A percentile compares a stretch with the other conserved stretches of the same genome.
Conservation (phyloP, 2,113 vertebrate species). For the Vulpes vulpes region DNA sequence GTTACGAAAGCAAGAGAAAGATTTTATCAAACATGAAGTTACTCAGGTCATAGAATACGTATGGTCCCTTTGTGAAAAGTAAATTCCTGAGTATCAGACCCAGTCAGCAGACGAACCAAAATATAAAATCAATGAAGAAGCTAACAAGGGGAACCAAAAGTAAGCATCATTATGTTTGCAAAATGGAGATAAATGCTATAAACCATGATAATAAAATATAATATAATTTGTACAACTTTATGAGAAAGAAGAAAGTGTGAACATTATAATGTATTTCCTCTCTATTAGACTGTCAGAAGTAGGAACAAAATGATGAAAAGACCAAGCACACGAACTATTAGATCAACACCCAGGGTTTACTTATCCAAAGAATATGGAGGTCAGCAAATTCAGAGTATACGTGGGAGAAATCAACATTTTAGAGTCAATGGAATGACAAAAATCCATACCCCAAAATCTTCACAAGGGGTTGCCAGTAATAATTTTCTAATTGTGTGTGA, state of each 20-base stretch:
- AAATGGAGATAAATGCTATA: neutral
- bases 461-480: neutral
- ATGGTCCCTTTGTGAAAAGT: neutral
- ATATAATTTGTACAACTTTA: neutral
- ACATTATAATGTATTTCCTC: neutral
- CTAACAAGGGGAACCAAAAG: neutral
- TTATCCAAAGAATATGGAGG: neutral
- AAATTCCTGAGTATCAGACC: neutral
- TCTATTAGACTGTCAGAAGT: neutral
- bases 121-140: neutral
- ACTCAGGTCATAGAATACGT: neutral
- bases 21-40: neutral
- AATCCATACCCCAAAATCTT: neutral
- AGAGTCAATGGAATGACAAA: neutral
- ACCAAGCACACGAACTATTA: neutral
- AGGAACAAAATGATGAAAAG: neutral
- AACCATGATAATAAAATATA: neutral
- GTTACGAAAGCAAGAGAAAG: neutral
- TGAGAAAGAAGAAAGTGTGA: neutral
- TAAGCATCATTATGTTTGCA: neutral
- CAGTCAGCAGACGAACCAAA: neutral
- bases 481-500: neutral
- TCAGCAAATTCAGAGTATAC: neutral
- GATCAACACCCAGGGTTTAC: neutral
- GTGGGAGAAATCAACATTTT: neutral